Evolutionary conservation across 2,113 vertebrate genomes (phyloP).

Genomic region (Tonatia bakeri): DNA sequence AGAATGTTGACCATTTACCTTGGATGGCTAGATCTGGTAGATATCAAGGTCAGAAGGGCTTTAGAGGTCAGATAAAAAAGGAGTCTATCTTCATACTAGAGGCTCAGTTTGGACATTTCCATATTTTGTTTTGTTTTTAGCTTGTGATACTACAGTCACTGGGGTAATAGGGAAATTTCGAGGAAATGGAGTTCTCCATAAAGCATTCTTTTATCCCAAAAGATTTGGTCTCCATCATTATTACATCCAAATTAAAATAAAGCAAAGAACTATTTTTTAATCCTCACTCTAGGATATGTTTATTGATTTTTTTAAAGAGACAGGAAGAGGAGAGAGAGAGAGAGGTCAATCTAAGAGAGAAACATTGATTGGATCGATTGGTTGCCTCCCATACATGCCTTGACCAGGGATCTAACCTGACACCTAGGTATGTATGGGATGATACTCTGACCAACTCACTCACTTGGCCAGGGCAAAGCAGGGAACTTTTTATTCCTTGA

Average conservation of each 20-base stretch:
- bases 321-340: too few relatives aligned
- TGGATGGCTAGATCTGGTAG: not conserved
- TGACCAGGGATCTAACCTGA: too few relatives aligned
- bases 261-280: too few relatives aligned
- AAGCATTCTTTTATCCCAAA: slow-evolving; percentile 8
- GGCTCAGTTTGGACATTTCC: not conserved
- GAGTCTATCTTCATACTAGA: slow-evolving; percentile 28
- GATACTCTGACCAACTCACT: too few relatives aligned
- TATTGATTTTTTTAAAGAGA: too few relatives aligned
- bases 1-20: not conserved
- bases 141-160: not conserved
- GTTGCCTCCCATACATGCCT: too few relatives aligned
- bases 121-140: not conserved
- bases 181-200: not conserved
- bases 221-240: slow-evolving; percentile 1
- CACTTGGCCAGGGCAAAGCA: not conserved
- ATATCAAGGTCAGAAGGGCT: not conserved
- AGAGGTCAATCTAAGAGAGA: too few relatives aligned
- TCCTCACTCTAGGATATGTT: too few relatives aligned
- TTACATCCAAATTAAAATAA: slow-evolving; percentile 42
- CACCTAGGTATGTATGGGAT: too few relatives aligned
- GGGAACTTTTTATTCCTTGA: not conserved
- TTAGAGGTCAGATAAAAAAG: slow-evolving; percentile 8
- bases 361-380: too few relatives aligned
- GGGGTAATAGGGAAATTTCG: slow-evolving; percentile 10